Base-by-base conservation (phyloP, 2,797 vertebrate genomes). In the Lithobates pipiens region DNA sequence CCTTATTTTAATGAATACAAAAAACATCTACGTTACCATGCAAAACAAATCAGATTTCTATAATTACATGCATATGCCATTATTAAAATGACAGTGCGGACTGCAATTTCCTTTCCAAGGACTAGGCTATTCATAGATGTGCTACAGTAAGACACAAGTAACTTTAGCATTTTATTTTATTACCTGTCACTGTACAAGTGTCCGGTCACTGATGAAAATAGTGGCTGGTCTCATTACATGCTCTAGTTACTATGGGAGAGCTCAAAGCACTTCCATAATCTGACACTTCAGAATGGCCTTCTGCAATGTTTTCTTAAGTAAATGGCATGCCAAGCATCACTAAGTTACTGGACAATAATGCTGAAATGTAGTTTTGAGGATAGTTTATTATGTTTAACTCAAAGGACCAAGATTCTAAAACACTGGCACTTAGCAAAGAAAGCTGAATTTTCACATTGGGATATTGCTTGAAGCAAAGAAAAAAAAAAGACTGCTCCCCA, bases 151-250 rank as follows among this genome's bases (percentile, higher is more conserved):
- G 27, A 54, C 5, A 11, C 54, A 46, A 44, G 76, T 77, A 21
- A 73, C 68, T 75, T 54, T 75, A 54, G 77, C 80, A 54, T 57
- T 76, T 80, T n/a, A 72, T 63, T 85, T 74, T 80, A 80, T 54
- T 80, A 75, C 77, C 71, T 42, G 77, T 85, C 77, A 80, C 63
- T 79, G 42, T 74, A 63, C 32, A 69, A 85, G 84, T 68, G 77
- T 74, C 77, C 63, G 18, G 57, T 80, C 57, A 71, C 34, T 76
- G 84, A 68, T 61, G 72, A 61, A 85, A 70, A 80, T 69, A 85
- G 77, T 57, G 65, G 70, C 76, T 75, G 77, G n/a, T 80, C 63
- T 85, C 42, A 80, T 80, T 80, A 85, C 72, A 80, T 70, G 71
- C 76, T 65, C 57, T 44, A 54, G 44, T 68, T 69, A 80, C 65